phyloP scores from a whole-genome alignment of 2,797 vertebrate species.

The Falco novaeseelandiae region DNA sequence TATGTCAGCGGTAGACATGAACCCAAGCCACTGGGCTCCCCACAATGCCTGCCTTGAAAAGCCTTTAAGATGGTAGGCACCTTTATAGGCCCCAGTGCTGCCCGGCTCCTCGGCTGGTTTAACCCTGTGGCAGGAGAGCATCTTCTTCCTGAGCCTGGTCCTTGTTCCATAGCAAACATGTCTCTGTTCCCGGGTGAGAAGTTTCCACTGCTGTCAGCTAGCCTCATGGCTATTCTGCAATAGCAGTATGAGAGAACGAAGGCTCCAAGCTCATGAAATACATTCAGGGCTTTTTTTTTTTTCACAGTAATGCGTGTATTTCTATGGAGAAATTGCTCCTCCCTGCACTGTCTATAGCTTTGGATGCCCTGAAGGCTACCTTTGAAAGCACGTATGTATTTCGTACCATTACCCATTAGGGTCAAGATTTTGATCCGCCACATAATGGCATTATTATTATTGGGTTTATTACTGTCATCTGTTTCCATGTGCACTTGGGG shows the following conservation, averaged over 20 bases:
- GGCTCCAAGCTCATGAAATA: not conserved
- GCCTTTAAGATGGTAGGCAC: not conserved
- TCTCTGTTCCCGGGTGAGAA: not conserved
- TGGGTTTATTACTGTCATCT: not conserved
- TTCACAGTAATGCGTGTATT: not conserved
- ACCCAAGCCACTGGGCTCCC: not conserved
- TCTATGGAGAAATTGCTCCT: not conserved
- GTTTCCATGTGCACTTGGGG: not conserved
- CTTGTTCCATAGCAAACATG: not conserved
- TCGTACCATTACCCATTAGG: not conserved
- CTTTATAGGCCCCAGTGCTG: rapidly evolving
- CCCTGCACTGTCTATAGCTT: not conserved
- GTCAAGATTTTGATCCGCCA: not conserved
- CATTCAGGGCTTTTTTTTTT: not conserved
- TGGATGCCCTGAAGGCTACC: not conserved
- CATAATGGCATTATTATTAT: not conserved
- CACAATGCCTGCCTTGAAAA: not conserved
- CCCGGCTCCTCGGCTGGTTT: not conserved
- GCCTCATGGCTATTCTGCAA: not conserved
- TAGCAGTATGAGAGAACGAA: not conserved
- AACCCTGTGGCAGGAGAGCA: not conserved
- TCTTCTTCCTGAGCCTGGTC: not conserved
- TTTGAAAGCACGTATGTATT: not conserved
- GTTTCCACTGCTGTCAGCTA: not conserved
- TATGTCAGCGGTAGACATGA: not conserved